phyloP scores from a whole-genome alignment of 2,113 vertebrate species.

The Bubalus kerabau region DNA sequence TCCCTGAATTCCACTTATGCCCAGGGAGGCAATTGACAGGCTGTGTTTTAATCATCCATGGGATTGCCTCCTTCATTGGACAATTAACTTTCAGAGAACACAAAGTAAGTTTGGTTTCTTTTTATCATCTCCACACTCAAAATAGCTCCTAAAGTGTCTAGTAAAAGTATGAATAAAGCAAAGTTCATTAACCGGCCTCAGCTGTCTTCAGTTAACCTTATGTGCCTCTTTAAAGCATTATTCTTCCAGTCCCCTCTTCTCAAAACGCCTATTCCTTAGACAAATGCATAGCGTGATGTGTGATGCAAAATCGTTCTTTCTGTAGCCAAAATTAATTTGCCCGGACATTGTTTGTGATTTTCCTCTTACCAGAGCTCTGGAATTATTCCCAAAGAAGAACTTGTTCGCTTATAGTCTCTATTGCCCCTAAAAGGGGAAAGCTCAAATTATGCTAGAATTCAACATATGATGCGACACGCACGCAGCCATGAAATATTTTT shows the following conservation, averaged over 20 bases:
- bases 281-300: rapidly evolving
- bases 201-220: background rate
- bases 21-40: background rate
- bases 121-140: background rate
- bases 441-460: background rate
- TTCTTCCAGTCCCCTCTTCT: background rate
- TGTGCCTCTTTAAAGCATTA: background rate
- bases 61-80: background rate
- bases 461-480: rapidly evolving
- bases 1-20: rapidly evolving
- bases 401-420: background rate
- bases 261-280: background rate
- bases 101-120: background rate
- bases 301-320: background rate
- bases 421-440: background rate
- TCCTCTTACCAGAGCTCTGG: background rate
- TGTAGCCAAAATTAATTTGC: background rate
- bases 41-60: background rate
- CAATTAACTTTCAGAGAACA: background rate
- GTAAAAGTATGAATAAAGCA: background rate
- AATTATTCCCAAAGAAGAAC: background rate
- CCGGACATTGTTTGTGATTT: background rate
- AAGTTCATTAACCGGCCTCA: background rate
- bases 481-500: background rate
- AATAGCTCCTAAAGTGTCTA: background rate